Percentiles rank a stretch among this genome's conserved stretches.
Conservation (phyloP, 2,888 invertebrate species). For the Arctia plantaginis region DNA sequence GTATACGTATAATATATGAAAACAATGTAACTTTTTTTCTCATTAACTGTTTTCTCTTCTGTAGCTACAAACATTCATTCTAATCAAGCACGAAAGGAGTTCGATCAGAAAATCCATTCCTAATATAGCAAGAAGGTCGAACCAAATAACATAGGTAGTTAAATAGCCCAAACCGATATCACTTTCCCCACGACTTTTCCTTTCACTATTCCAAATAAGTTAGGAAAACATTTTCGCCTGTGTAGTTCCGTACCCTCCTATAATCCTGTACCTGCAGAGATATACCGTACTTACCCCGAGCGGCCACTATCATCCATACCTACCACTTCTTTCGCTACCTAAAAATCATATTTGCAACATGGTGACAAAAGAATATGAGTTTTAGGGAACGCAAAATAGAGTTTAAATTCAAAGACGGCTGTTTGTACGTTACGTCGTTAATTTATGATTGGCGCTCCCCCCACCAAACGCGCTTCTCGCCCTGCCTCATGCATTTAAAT, state of each 20-base stretch:
- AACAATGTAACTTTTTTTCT: background rate
- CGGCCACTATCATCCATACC: conserved; percentile 85
- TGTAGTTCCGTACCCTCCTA: conserved; percentile 77
- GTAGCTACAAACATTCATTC: conserved; percentile 13
- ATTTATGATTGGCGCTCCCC: conserved; percentile 63
- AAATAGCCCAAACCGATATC: conserved; percentile 64
- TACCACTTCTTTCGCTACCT: conserved; percentile 56
- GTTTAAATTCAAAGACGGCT: conserved; percentile 42
- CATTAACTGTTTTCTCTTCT: background rate
- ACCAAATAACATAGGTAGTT: conserved; percentile 43
- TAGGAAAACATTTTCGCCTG: conserved; percentile 84
- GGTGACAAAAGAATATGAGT: conserved; percentile 33
- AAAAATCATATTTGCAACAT: conserved; percentile 35
- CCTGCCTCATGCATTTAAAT: conserved; percentile 88
- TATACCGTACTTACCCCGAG: conserved; percentile 83
- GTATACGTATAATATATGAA: background rate
- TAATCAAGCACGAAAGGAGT: background rate
- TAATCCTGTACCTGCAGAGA: conserved; percentile 85
- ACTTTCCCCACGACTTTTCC: conserved; percentile 82
- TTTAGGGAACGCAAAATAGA: background rate
- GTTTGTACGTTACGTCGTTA: conserved; percentile 56
- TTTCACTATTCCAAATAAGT: conserved; percentile 81
- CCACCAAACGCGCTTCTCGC: conserved; percentile 83
- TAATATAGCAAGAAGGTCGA: conserved; percentile 22
- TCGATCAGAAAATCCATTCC: conserved; percentile 8